These are phyloP conservation scores for Clarias laeviceps DNA, from an alignment of 2,797 vertebrate species.

Conservation along the genomic window DNA sequence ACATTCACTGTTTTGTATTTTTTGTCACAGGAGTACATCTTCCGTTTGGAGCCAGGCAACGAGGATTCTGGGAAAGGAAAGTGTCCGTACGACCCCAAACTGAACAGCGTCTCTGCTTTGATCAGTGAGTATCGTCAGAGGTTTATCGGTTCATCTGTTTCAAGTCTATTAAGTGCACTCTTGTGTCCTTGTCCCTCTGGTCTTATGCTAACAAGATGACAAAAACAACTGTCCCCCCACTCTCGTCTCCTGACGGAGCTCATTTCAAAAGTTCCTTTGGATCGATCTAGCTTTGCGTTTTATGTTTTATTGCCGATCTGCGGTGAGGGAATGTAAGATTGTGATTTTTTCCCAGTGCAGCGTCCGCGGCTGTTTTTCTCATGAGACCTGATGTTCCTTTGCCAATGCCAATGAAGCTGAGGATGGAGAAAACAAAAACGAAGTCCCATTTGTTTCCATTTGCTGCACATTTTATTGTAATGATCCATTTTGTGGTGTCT, in stretches of 20 bases:
- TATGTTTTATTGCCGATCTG: slow-evolving; percentile 37
- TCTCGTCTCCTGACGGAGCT: slow-evolving; percentile 10
- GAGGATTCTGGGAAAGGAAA: slow-evolving; percentile 98
- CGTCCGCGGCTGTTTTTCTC: slow-evolving; percentile 47
- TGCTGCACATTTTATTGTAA: slow-evolving; percentile 44
- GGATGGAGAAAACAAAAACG: slow-evolving; percentile 16
- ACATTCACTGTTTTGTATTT: no score
- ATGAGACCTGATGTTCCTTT: slow-evolving; percentile 47
- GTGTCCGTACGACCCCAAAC: slow-evolving; percentile 97
- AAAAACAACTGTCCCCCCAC: slow-evolving; percentile 30
- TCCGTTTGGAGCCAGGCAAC: slow-evolving; percentile 92
- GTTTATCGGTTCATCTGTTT: neutral
- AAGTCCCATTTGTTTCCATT: slow-evolving; percentile 34
- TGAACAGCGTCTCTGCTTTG: slow-evolving; percentile 93
- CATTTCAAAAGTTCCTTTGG: slow-evolving; percentile 24
- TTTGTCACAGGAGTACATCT: slow-evolving; percentile 91
- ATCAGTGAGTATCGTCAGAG: slow-evolving; percentile 85
- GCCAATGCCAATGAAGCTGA: slow-evolving; percentile 39
- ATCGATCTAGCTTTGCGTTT: slow-evolving; percentile 33
- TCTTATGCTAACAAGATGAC: slow-evolving; percentile 48
- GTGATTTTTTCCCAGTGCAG: slow-evolving; percentile 55
- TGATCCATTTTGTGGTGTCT: slow-evolving; percentile 42
- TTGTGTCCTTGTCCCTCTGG: slow-evolving; percentile 35
- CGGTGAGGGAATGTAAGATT: slow-evolving; percentile 45
- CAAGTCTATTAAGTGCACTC: neutral